Conservation (phyloP, 1,140 invertebrate species). For the Drosophila kikkawai region DNA sequence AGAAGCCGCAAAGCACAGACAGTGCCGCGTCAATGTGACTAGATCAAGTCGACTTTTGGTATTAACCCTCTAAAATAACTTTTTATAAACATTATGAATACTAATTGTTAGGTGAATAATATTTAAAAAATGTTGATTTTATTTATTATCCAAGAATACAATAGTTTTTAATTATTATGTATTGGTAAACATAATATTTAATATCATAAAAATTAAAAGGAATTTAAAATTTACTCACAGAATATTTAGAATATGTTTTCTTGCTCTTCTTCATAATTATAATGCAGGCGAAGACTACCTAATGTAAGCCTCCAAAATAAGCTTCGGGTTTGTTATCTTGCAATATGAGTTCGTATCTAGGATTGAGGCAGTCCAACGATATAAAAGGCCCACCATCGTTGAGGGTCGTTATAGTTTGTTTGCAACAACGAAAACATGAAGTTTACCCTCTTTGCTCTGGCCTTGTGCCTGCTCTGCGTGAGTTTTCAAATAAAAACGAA, state of each 20-base stretch:
- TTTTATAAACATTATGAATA: not conserved
- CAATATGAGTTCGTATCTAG: not conserved
- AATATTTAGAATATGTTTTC: not conserved
- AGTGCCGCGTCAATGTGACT: slow-evolving; percentile 11
- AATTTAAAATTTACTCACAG: not conserved
- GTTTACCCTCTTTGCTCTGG: slow-evolving; percentile 56
- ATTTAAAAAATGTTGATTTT: not conserved
- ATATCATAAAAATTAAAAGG: not conserved
- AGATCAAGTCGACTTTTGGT: not conserved
- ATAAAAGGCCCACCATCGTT: slow-evolving; percentile 17
- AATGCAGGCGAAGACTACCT: not conserved
- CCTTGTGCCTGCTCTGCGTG: slow-evolving; percentile 53
- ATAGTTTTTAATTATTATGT: too few relatives aligned
- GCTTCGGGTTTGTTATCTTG: not conserved
- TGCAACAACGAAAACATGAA: slow-evolving; percentile 49
- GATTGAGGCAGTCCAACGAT: slow-evolving; percentile 4
- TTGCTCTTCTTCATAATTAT: not conserved
- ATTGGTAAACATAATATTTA: not conserved
- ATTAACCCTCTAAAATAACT: not conserved
- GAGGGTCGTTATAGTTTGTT: slow-evolving; percentile 12
- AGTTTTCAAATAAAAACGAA: slow-evolving; percentile 15
- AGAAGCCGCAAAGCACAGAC: not conserved
- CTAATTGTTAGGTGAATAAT: not conserved
- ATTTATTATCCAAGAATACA: not conserved
- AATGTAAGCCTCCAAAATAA: not conserved